Evolutionary conservation across 2,113 vertebrate species (phyloP), one percentile per base, ranked within the genome.

Genomic region (Natator depressus): DNA sequence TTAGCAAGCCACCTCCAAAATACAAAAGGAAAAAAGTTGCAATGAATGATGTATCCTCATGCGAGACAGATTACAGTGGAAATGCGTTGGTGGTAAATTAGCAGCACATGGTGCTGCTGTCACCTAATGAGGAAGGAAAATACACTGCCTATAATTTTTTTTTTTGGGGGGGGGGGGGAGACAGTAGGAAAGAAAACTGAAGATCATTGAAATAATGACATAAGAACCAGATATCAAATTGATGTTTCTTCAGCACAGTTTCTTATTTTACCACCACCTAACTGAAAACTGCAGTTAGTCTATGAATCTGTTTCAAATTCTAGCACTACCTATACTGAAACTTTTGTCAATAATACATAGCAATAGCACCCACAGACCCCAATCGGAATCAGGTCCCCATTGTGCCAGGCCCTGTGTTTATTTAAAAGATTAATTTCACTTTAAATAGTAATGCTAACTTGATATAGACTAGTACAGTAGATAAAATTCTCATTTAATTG

Each of bases 1-100:
- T 96, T 97, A 96, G 96, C 93, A 97, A 97, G 96, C 96, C 94
- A 97, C 96, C 95, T 96, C 97, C 97, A 97, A 97, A 97, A 96
- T 96, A 96, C 38, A 94, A 96, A 97, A 97, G 95, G 95, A 94
- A 94, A 91, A 96, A 96, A 95, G 46, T 78, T 12, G 89, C 83
- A 92, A 95, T 96, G 95, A 97, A 94, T 96, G 86, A 49, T 53
- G 90, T 50, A 80, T 93, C 94, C 94, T 89, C 82, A 62, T 92
- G 80, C 55, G 89, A 89, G 50, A 94, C 57, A 85, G 53, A 69
- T 94, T 59, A 96, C 0, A 84, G 91, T 94, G 89, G 93, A 94
- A 96, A 94, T 59, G 89, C 95, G 96, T 95, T 95, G 96, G 93
- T 96, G 95, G 83, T 93, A 97, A 93, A 96, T 55, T 95, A 89